Evolutionary conservation across 2,113 vertebrate genomes (phyloP), one percentile per base, ranked within the genome.

Genomic region (Plotosus lineatus): DNA sequence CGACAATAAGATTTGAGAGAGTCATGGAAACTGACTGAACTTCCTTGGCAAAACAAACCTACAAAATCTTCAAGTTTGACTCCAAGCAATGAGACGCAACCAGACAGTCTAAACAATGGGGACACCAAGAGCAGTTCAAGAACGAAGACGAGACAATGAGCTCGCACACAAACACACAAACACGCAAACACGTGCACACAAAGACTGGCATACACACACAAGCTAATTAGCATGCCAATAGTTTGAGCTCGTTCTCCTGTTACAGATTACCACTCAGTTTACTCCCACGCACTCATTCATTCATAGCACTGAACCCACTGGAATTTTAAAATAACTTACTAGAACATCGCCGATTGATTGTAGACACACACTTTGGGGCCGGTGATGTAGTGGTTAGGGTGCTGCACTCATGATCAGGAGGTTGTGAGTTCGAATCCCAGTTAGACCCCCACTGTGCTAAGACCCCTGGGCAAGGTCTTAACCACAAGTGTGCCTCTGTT

Each of bases 141-240:
- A 76, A 79, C 40, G 28, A 38, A 81, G 56, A 48, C 11, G 31
- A 72, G 17, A 72, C 69, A 72, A 72, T 72, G 50, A 72, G 44
- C 69, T 33, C 68, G 17, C 68, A 31, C 68, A 2, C 75, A 21
- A 28, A 68, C 51, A 33, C 15, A n/a, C 68, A 63, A 21, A 80
- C 46, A 65, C 78, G 61, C 69, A 80, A 74, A 66, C 40, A 72
- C 46, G 56, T 23, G 42, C 14, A 56, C 14, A 78, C 50, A 79
- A 15, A 58, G 19, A 17, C 68, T 53, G 44, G 21, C 44, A 74
- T 19, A n/a, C 78, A 68, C n/a, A 61, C 28, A 55, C 75, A 76
- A 23, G 53, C 80, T 82, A 51, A 84, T 86, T 86, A 84, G 60
- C 83, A 86, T 86, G 48, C 77, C 77, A 86, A 86, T 71, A 68